These are phyloP conservation scores for Cheilinus undulatus DNA, from an alignment of 2,113 vertebrate species.

Conservation along the genomic window DNA sequence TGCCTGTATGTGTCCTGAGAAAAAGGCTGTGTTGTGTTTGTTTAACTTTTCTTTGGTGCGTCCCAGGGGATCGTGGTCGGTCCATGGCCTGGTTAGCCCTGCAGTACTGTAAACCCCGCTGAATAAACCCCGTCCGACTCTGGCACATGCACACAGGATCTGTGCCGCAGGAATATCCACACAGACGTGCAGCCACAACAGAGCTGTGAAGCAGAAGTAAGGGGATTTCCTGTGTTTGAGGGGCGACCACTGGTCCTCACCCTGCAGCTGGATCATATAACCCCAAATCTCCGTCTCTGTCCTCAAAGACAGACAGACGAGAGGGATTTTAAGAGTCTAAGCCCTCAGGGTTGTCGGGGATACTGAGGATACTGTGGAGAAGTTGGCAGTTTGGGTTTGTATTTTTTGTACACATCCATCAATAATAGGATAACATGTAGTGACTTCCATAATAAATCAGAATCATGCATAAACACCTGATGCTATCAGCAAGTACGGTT, in stretches of 20 bases:
- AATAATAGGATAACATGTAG: neutral
- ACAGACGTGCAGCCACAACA: conserved; percentile 72
- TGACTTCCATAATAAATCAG: no score
- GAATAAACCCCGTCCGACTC: conserved; percentile 38
- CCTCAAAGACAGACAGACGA: conserved; percentile 23
- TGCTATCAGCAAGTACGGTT: neutral
- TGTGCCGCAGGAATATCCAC: conserved; percentile 64
- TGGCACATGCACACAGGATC: conserved; percentile 65
- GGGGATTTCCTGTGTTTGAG: conserved; percentile 76
- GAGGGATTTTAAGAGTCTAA: neutral
- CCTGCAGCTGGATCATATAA: conserved; percentile 51
- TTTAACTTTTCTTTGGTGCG: conserved; percentile 62
- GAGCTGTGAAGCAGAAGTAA: conserved; percentile 69
- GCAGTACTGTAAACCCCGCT: conserved; percentile 28
- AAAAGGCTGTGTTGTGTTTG: conserved; percentile 62
- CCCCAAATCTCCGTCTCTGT: conserved; percentile 37
- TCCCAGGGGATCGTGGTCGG: conserved; percentile 45
- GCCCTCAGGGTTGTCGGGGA: conserved; percentile 17
- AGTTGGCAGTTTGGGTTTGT: conserved; percentile 18
- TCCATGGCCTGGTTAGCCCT: conserved; percentile 4
- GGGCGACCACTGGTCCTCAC: conserved; percentile 55
- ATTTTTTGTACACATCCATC: neutral
- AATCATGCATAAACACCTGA: neutral
- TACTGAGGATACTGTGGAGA: neutral
- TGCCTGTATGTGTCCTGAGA: conserved; percentile 61